A percentile compares a stretch with the other conserved stretches of the same genome.
Conservation (phyloP, 2,888 invertebrate species). For the Drosophila kambysellisi region DNA sequence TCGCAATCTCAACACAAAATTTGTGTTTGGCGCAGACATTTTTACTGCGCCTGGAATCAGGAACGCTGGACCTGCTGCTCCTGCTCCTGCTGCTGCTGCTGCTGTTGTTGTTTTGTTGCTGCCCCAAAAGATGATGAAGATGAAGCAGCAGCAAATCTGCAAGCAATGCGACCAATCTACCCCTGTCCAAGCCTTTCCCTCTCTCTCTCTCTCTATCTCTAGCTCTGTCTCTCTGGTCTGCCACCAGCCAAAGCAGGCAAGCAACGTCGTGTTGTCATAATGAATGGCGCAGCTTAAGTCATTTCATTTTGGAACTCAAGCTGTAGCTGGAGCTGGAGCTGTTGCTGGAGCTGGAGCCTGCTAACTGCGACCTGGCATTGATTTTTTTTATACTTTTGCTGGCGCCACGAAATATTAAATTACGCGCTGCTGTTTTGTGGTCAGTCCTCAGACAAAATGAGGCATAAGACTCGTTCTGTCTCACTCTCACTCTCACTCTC, state of each 20-base stretch:
- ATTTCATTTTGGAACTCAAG: conserved; percentile 81
- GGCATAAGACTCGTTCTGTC: conserved; percentile 2
- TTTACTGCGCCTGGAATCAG: conserved; percentile 62
- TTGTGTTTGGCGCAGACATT: conserved; percentile 80
- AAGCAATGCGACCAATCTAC: conserved; percentile 63
- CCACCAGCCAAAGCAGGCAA: conserved; percentile 29
- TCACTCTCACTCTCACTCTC: background rate
- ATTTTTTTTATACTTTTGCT: conserved; percentile 82
- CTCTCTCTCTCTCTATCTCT: conserved; percentile 17
- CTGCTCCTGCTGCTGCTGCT: conserved; percentile 10
- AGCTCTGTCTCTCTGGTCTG: conserved; percentile 17
- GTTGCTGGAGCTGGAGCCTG: conserved; percentile 21
- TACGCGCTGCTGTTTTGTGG: conserved; percentile 77
- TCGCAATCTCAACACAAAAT: conserved; percentile 80
- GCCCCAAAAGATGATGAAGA: conserved; percentile 73
- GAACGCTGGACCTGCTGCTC: conserved; percentile 45
- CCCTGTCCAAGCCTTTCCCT: conserved; percentile 30
- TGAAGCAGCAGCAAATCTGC: conserved; percentile 77
- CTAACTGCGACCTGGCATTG: conserved; percentile 32
- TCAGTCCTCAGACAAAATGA: conserved; percentile 22
- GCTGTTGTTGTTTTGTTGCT: conserved; percentile 25
- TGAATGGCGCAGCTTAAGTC: conserved; percentile 84
- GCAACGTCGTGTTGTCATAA: conserved; percentile 83
- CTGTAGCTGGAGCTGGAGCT: conserved; percentile 52
- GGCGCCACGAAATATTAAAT: conserved; percentile 85